These are phyloP conservation scores for Listronotus oregonensis DNA, from an alignment of 1,140 invertebrate genomes.

Conservation along the genomic window DNA sequence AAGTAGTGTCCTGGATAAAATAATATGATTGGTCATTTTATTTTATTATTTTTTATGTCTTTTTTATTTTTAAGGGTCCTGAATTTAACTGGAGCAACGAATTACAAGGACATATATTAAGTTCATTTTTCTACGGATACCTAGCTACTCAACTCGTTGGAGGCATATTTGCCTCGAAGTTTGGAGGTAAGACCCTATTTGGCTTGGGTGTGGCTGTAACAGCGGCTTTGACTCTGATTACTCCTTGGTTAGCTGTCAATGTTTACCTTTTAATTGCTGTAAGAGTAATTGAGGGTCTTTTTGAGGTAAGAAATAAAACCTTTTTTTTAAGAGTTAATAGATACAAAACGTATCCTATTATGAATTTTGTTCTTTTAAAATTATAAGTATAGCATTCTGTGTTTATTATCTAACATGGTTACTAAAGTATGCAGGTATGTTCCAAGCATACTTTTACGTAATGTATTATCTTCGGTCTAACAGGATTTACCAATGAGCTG, in stretches of 20 bases:
- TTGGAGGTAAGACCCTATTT: slow-evolving; percentile 70
- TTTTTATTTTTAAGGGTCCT: slow-evolving; percentile 23
- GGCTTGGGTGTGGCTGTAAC: slow-evolving; percentile 79
- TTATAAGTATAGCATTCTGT: too few species aligned
- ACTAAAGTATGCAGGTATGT: too few species aligned
- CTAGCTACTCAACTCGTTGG: slow-evolving; percentile 70
- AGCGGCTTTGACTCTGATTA: slow-evolving; percentile 80
- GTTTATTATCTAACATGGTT: too few species aligned
- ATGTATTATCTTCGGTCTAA: too few species aligned
- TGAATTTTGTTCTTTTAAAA: too few species aligned
- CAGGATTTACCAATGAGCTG: too few species aligned
- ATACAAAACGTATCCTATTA: too few species aligned
- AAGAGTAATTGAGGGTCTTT: slow-evolving; percentile 83
- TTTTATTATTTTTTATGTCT: too few species aligned
- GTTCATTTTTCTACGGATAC: slow-evolving; percentile 86
- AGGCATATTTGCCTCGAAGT: slow-evolving; percentile 62
- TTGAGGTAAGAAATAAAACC: slow-evolving; percentile 68
- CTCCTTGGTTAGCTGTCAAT: slow-evolving; percentile 74
- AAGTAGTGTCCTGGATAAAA: too few species aligned
- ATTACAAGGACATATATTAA: slow-evolving; percentile 78
- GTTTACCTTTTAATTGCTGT: slow-evolving; percentile 73
- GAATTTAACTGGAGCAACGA: slow-evolving; percentile 83
- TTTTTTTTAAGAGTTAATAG: too few species aligned
- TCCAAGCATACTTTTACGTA: too few species aligned
- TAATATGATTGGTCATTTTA: too few species aligned